phyloP scores from a whole-genome alignment of 2,113 vertebrate genomes.

The Pseudopipra pipra region DNA sequence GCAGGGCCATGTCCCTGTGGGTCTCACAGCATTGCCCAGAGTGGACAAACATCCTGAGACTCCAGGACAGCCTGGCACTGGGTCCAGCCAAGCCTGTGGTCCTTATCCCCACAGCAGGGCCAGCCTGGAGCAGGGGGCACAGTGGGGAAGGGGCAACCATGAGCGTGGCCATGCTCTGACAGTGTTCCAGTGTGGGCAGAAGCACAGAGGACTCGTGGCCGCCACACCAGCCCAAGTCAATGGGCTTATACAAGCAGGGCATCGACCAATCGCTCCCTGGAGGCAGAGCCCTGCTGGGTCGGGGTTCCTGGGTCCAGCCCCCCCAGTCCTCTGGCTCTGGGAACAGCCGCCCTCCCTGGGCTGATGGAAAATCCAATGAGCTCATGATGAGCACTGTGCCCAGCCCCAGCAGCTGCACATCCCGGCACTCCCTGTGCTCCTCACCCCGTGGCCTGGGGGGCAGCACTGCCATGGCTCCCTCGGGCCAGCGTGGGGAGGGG shows the following conservation, averaged over 20 bases:
- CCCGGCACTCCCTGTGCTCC: not conserved
- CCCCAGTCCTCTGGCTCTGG: not conserved
- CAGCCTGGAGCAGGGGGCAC: not conserved
- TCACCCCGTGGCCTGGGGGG: rapidly evolving
- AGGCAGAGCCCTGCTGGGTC: not conserved
- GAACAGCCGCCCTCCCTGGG: not conserved
- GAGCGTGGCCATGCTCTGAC: rapidly evolving
- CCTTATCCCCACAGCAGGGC: rapidly evolving
- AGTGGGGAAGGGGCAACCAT: rapidly evolving
- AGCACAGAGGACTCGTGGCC: not conserved
- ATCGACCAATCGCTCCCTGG: not conserved
- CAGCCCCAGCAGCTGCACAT: not conserved
- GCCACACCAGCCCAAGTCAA: not conserved
- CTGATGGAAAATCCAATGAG: conserved; percentile 66
- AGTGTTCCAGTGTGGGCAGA: rapidly evolving
- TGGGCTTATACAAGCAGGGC: conserved; percentile 15
- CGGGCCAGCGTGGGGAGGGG: rapidly evolving
- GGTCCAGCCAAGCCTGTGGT: not conserved
- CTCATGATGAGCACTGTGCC: not conserved
- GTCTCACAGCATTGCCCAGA: not conserved
- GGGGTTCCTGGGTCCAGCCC: not conserved
- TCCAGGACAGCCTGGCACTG: not conserved
- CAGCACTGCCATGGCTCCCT: not conserved
- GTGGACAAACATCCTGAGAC: rapidly evolving
- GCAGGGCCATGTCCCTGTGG: rapidly evolving